A percentile compares a stretch with the other conserved stretches of the same genome.
Conservation (phyloP, 2,888 invertebrate species). For the Cheilosia vulpina region DNA sequence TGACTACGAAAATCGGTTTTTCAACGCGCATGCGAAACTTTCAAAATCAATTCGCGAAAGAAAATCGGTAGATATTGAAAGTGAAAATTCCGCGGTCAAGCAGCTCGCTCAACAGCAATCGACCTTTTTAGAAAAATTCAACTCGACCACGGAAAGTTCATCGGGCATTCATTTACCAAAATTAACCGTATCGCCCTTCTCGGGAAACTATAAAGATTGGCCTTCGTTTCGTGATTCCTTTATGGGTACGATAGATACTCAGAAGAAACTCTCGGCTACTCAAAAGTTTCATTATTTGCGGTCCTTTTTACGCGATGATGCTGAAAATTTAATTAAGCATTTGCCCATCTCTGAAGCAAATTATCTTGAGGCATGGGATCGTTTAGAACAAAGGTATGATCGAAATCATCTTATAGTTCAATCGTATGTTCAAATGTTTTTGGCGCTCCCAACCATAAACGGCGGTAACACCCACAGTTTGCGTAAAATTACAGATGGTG, state of each 20-base stretch:
- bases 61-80: neutral
- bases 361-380: too few relatives aligned
- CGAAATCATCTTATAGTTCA: too few relatives aligned
- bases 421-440: too few relatives aligned
- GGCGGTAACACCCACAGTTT: too few relatives aligned
- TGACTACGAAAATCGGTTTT: slow-evolving; percentile 10
- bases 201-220: neutral
- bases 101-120: neutral
- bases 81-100: neutral
- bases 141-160: neutral
- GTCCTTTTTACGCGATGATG: neutral
- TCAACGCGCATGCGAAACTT: neutral
- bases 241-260: neutral
- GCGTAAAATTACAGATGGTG: too few relatives aligned
- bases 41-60: slow-evolving; percentile 9
- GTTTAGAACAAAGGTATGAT: too few relatives aligned
- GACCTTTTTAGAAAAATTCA: neutral
- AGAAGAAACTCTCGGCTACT: neutral
- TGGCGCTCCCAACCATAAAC: too few relatives aligned
- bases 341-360: neutral
- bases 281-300: neutral
- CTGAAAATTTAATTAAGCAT: neutral
- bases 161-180: neutral
- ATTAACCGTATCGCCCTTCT: neutral
- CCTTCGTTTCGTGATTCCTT: neutral